A percentile compares a stretch with the other conserved stretches of the same genome.
phyloP scores from a whole-genome alignment of 2,797 vertebrate species.

The Rhinella marina region DNA sequence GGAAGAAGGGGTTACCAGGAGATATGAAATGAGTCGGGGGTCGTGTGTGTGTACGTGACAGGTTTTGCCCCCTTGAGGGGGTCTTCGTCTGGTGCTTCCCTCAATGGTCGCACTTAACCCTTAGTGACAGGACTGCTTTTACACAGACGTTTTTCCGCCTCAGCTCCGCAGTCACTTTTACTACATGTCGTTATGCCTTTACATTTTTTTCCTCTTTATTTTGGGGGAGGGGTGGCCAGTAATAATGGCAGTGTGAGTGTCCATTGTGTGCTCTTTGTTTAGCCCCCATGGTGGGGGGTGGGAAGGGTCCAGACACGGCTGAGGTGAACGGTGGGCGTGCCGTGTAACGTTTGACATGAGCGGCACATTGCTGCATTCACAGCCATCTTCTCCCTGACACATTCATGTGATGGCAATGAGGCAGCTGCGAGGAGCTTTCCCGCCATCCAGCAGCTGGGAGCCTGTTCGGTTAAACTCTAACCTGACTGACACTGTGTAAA shows the following conservation, averaged over 20 bases:
- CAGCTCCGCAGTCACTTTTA: too few species aligned
- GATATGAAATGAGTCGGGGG: not conserved
- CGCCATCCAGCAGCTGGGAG: conserved; percentile 30
- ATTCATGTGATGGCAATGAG: conserved; percentile 21
- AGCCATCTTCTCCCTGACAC: conserved; percentile 23
- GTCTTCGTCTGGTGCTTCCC: not conserved
- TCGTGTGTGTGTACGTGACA: conserved; percentile 4
- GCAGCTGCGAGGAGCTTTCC: conserved; percentile 35
- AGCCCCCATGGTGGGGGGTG: conserved; percentile 4
- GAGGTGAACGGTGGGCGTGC: conserved; percentile 39
- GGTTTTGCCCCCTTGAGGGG: conserved; percentile 17
- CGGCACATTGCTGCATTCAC: too few species aligned
- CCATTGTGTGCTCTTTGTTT: conserved; percentile 54
- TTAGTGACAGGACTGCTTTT: too few species aligned
- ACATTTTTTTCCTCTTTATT: too few species aligned
- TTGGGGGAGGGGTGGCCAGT: conserved; percentile 2
- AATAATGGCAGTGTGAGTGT: conserved; percentile 28
- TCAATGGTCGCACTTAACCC: not conserved
- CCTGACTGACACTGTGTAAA: conserved; percentile 31
- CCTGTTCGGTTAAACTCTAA: not conserved
- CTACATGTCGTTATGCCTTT: too few species aligned
- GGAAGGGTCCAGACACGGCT: conserved; percentile 44
- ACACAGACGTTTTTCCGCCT: too few species aligned
- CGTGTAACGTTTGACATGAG: not conserved
- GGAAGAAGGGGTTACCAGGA: conserved; percentile 42